phyloP scores from a whole-genome alignment of 2,888 invertebrate genomes.

The Trimorus sp. region DNA sequence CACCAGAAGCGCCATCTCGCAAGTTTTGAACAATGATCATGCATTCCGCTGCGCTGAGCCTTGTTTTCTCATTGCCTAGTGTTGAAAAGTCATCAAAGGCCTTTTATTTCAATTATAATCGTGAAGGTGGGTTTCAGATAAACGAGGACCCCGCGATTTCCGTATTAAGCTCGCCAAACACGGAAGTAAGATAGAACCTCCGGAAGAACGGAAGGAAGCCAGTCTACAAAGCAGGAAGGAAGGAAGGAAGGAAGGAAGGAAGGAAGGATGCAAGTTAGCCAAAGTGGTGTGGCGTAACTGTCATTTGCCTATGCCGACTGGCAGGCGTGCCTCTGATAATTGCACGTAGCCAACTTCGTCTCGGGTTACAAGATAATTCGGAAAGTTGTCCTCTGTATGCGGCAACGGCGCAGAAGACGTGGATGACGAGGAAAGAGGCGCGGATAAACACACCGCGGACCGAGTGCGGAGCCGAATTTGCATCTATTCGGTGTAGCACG shows the following conservation, averaged over 20 bases:
- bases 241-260: slow-evolving; percentile 22
- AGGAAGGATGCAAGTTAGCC: slow-evolving; percentile 30
- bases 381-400: slow-evolving; percentile 72
- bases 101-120: slow-evolving; percentile 46
- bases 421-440: slow-evolving; percentile 27
- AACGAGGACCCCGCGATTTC: slow-evolving; percentile 22
- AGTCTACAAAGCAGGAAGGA: slow-evolving; percentile 7
- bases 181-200: slow-evolving; percentile 16
- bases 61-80: not conserved
- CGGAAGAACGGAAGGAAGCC: slow-evolving; percentile 7
- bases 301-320: slow-evolving; percentile 66
- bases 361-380: slow-evolving; percentile 78
- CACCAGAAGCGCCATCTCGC: no score
- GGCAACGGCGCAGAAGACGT: slow-evolving; percentile 16
- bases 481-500: slow-evolving; percentile 34
- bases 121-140: slow-evolving; percentile 30
- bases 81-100: slow-evolving; percentile 20
- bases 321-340: slow-evolving; percentile 70
- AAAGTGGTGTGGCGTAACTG: slow-evolving; percentile 49
- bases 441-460: slow-evolving; percentile 14
- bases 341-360: slow-evolving; percentile 71
- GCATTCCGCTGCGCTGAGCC: not conserved
- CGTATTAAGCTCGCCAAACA: slow-evolving; percentile 23
- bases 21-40: not conserved
- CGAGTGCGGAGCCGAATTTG: slow-evolving; percentile 34